Evolutionary conservation across 2,797 vertebrate species (phyloP).

Genomic region (Eidolon dupreanum): DNA sequence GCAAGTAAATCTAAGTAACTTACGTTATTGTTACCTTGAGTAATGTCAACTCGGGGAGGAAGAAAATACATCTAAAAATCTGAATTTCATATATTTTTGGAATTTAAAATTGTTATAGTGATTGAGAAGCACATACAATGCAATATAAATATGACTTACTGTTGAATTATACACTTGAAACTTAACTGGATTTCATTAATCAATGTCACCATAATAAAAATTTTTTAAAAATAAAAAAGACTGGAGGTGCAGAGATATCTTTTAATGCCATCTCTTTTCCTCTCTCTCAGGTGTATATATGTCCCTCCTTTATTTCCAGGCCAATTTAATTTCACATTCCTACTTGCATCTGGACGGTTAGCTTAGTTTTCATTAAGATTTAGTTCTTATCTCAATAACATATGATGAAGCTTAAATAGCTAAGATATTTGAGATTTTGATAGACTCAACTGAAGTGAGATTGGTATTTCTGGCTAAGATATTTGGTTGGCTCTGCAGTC

Average conservation of each 20-base stretch:
- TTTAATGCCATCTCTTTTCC: neutral
- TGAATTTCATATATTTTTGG: neutral
- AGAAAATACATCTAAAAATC: neutral
- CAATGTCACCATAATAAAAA: too few relatives aligned
- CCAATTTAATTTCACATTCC: neutral
- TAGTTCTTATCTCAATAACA: neutral
- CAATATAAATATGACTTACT: too few relatives aligned
- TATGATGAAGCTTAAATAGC: neutral
- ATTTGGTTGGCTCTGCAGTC: neutral
- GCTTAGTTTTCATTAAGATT: neutral
- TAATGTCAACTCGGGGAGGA: neutral
- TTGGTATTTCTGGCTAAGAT: neutral
- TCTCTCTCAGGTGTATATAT: neutral
- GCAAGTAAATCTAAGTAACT: neutral
- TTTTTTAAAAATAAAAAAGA: neutral
- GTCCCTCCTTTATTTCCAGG: neutral
- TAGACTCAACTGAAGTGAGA: neutral
- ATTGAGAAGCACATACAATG: neutral
- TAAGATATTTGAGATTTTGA: neutral
- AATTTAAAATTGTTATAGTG: neutral
- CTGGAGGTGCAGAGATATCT: neutral
- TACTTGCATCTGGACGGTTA: neutral
- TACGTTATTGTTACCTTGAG: neutral
- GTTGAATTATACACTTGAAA: too few relatives aligned
- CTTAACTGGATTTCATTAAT: too few relatives aligned